Conservation (phyloP, 1,140 invertebrate species). For the Drosophila equinoxialis region DNA sequence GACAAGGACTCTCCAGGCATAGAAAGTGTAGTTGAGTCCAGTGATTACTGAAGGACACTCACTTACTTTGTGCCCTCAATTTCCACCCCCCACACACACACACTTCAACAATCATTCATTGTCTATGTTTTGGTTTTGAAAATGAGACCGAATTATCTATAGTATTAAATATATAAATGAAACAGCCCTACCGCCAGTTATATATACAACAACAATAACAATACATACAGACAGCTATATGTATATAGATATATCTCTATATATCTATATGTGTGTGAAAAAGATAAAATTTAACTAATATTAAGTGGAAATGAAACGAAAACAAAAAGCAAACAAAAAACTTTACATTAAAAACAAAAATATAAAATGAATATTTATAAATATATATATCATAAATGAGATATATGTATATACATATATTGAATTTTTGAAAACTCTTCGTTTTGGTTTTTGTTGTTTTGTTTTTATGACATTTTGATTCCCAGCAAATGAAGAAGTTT, state of each 20-base stretch:
- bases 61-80: conserved; percentile 6
- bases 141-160: conserved; percentile 24
- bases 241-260: conserved; percentile 23
- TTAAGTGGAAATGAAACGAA: conserved; percentile 7
- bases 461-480: conserved; percentile 17
- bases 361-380: background rate
- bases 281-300: conserved; percentile 8
- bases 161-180: conserved; percentile 40
- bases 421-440: conserved; percentile 8
- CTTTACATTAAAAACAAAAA: conserved; percentile 42
- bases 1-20: no score
- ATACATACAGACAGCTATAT: conserved; percentile 28
- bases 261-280: conserved; percentile 20
- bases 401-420: background rate
- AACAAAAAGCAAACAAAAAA: conserved; percentile 20
- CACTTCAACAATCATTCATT: no score
- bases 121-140: background rate
- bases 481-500: conserved; percentile 24
- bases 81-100: no score
- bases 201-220: conserved; percentile 33
- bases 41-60: background rate
- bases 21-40: no score
- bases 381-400: background rate
- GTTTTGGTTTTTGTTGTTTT: conserved; percentile 18
- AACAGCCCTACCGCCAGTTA: conserved; percentile 76